These are phyloP conservation scores for Neoascia interrupta DNA, from an alignment of 2,888 invertebrate species.

Conservation along the genomic window DNA sequence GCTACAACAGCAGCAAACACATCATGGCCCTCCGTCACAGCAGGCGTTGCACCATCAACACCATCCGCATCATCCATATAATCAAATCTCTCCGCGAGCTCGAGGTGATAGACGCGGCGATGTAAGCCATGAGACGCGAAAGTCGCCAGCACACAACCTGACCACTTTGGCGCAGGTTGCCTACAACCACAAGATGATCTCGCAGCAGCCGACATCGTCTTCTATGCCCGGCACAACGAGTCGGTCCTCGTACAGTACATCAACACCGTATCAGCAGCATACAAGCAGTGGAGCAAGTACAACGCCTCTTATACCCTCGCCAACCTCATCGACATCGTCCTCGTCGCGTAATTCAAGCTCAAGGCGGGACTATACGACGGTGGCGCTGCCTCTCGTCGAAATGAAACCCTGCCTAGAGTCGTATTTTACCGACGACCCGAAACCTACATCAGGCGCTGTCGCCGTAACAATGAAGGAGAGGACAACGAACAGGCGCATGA, in stretches of 20 bases:
- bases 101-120: slow-evolving; percentile 34
- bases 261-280: slow-evolving; percentile 40
- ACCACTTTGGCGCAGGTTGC: slow-evolving; percentile 79
- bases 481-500: slow-evolving; percentile 73
- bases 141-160: slow-evolving; percentile 73
- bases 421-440: slow-evolving; percentile 86
- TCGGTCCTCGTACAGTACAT: slow-evolving; percentile 35
- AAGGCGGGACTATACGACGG: slow-evolving; percentile 76
- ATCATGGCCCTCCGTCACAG: slow-evolving; percentile 25
- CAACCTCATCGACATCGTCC: slow-evolving; percentile 66
- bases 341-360: slow-evolving; percentile 39
- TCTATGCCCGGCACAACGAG: slow-evolving; percentile 53
- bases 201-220: slow-evolving; percentile 33
- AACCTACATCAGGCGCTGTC: slow-evolving; percentile 77
- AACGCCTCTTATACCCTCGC: slow-evolving; percentile 33
- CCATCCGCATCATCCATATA: slow-evolving; percentile 46
- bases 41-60: slow-evolving; percentile 35
- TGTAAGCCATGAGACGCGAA: slow-evolving; percentile 36
- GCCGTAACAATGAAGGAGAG: slow-evolving; percentile 70
- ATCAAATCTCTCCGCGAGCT: slow-evolving; percentile 53
- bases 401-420: slow-evolving; percentile 87
- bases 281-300: slow-evolving; percentile 21
- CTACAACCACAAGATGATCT: slow-evolving; percentile 77
- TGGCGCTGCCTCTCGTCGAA: slow-evolving; percentile 84
- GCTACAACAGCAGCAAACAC: slow-evolving; percentile 49